Percentiles rank a stretch among this genome's conserved stretches.
These are phyloP conservation scores for human DNA, from an alignment of 2,113 vertebrate genomes.

Conservation along the genomic window DNA sequence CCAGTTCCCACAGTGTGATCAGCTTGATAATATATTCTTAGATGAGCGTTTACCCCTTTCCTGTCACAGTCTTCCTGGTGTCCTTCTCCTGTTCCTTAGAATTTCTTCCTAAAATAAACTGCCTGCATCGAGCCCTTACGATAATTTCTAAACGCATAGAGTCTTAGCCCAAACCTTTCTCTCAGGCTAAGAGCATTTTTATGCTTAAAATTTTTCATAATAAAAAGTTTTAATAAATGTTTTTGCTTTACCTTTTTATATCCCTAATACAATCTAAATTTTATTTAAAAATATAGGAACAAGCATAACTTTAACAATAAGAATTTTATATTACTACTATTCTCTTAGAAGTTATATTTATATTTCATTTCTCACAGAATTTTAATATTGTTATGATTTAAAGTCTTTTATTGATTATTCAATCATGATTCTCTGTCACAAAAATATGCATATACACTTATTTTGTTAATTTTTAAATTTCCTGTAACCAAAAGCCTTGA, in stretches of 20 bases:
- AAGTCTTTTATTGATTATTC: background rate
- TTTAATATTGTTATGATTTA: constrained; percentile 15
- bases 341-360: background rate
- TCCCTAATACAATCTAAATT: background rate
- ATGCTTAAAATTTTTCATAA: background rate
- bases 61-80: background rate
- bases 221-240: background rate
- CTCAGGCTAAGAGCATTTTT: background rate
- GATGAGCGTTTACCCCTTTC: background rate
- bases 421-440: background rate
- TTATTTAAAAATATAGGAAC: background rate
- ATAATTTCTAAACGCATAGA: background rate
- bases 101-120: background rate
- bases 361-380: background rate
- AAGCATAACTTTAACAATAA: background rate
- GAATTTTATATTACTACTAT: background rate
- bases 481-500: background rate
- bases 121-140: background rate
- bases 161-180: background rate
- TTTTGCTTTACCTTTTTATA: background rate
- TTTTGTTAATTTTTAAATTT: background rate
- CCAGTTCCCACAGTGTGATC: background rate
- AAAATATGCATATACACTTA: constrained; percentile 5
- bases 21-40: background rate
- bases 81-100: background rate